Percentiles rank a stretch among this genome's conserved stretches.
Evolutionary conservation across 2,888 invertebrate species (phyloP).

Genomic region (Dryococelus australis): DNA sequence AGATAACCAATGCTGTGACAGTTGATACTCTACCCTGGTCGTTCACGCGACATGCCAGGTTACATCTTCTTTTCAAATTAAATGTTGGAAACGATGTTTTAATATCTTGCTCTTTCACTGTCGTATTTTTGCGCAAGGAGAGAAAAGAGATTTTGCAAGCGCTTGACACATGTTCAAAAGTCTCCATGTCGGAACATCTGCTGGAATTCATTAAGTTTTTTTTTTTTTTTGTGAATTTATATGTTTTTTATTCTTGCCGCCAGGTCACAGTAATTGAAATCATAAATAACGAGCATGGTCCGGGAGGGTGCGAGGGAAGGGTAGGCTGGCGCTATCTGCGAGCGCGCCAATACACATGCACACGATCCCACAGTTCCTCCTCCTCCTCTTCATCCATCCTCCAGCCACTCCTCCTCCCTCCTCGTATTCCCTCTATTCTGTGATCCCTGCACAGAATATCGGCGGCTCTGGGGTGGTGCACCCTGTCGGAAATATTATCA

Average conservation of each 20-base stretch:
- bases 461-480: neutral
- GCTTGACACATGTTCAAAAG: neutral
- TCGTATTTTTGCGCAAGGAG: neutral
- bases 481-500: neutral
- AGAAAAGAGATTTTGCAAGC: neutral
- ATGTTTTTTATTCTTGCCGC: neutral
- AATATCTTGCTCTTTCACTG: neutral
- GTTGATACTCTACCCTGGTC: too few species aligned
- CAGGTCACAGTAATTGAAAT: constrained; percentile 18
- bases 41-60: too few species aligned
- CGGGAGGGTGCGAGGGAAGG: neutral
- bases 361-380: neutral
- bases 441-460: neutral
- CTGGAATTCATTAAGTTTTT: neutral
- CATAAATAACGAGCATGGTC: neutral
- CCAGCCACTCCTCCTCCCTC: neutral
- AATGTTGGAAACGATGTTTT: neutral
- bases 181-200: neutral
- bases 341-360: neutral
- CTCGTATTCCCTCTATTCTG: neutral
- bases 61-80: too few species aligned
- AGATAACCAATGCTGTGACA: too few species aligned
- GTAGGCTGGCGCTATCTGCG: neutral
- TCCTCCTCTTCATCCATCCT: too few species aligned
- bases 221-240: neutral